Percentiles rank a stretch among this genome's conserved stretches.
Conservation (phyloP, 2,797 vertebrate species). For the Emydoidea blandingii region DNA sequence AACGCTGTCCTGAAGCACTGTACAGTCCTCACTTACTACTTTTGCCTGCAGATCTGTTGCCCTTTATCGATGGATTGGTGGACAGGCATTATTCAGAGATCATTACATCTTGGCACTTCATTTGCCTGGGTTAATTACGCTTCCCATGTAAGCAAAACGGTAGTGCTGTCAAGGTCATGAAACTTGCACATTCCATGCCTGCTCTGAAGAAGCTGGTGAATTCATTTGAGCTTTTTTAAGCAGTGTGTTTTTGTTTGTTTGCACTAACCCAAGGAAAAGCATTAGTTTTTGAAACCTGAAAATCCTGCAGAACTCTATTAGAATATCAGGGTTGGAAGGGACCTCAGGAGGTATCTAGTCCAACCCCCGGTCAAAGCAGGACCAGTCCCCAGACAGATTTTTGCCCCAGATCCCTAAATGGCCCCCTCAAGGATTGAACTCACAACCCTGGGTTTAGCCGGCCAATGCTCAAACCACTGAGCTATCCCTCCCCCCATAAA, state of each 20-base stretch:
- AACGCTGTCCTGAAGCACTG: slow-evolving; percentile 49
- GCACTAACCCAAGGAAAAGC: background rate
- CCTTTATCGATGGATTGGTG: background rate
- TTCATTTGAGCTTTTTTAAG: background rate
- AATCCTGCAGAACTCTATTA: rapidly evolving
- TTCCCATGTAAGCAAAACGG: slow-evolving; percentile 44
- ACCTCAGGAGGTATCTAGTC: too few relatives aligned
- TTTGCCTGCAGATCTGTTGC: slow-evolving; percentile 29
- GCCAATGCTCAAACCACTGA: too few relatives aligned
- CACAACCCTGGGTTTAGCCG: too few relatives aligned
- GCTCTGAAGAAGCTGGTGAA: background rate
- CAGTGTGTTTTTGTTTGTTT: background rate
- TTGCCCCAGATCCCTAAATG: too few relatives aligned
- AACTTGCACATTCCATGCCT: background rate
- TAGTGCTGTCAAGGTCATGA: background rate
- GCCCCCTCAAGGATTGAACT: too few relatives aligned
- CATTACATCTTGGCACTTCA: background rate
- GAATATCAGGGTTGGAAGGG: too few relatives aligned
- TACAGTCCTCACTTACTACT: slow-evolving; percentile 63
- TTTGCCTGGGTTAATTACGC: background rate
- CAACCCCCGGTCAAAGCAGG: too few relatives aligned
- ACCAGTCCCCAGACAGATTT: too few relatives aligned
- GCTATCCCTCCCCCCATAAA: too few relatives aligned
- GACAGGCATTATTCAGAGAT: slow-evolving; percentile 52
- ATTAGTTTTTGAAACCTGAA: background rate